These are phyloP conservation scores for Chunga burmeisteri DNA, from an alignment of 2,113 vertebrate species.

Conservation along the genomic window DNA sequence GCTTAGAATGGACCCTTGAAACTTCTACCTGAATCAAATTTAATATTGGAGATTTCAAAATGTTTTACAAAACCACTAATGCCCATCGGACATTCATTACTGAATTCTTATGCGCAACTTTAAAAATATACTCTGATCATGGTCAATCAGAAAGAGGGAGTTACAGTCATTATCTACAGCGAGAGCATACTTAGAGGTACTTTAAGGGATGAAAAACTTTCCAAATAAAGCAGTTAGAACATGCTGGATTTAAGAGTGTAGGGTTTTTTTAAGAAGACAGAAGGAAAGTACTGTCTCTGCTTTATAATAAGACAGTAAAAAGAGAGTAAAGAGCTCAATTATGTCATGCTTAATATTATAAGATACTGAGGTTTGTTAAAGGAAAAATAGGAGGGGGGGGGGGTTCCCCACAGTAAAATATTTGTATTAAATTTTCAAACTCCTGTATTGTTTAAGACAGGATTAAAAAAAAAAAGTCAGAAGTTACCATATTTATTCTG, in stretches of 20 bases:
- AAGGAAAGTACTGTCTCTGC: not conserved
- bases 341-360: not conserved
- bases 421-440: not conserved
- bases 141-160: not conserved
- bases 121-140: not conserved
- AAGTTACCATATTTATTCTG: not conserved
- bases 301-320: not conserved
- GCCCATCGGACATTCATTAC: not conserved
- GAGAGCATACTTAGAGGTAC: not conserved
- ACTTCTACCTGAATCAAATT: not conserved
- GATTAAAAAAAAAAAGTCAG: not conserved
- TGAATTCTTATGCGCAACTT: not conserved
- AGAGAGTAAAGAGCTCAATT: not conserved
- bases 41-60: not conserved
- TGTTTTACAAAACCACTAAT: not conserved
- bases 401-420: not conserved
- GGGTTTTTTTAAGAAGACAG: not conserved
- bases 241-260: not conserved
- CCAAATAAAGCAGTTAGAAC: not conserved
- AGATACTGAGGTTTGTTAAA: not conserved
- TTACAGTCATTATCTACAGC: not conserved
- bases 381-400: accelerated
- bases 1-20: not conserved
- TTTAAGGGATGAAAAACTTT: not conserved
- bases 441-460: not conserved